Base-by-base conservation (phyloP, 2,888 invertebrate genomes). In the Cerastoderma edule region DNA sequence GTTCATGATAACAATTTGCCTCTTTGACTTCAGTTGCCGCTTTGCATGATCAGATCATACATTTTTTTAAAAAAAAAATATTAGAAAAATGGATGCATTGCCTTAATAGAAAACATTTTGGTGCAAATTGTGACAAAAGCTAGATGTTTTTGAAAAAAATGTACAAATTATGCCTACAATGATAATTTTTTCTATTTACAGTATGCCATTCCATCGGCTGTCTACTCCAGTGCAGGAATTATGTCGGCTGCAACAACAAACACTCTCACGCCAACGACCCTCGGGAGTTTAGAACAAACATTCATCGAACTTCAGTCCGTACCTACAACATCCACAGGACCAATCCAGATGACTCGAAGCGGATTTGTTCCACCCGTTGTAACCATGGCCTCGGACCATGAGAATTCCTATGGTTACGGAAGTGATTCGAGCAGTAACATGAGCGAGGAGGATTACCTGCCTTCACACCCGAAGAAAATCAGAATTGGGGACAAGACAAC, bases 251-350 rank as follows among this genome's bases (percentile, higher is more conserved):
- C 71, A n/a, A 95, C 96, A 93, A 98, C 98, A 84, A 98, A 98
- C 91, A 96, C 98, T 84, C 94, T 98, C 89, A 98, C 98, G 85
- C 98, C 98, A 82, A 98, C 98, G 60, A 98, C 97, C 88, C 94
- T 98, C 92, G 95, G 97, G 90, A 94, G 95, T 94, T 97, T 98
- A 93, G 97, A 98, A 94, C 97, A 98, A 91, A 96, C 97, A 0
- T 96, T 97, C 93, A 95, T 96, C 91, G 97, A 97, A 94, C 94
- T 97, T 91, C 96, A 96, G 93, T 91, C 90, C 50, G 54, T 54
- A 28, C 66, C 70, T 19, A 72, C 75, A 46, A 73, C 80, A 0
- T 79, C 83, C 16, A 74, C 78, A 4, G 66, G 80, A 2, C 86
- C 85, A 24, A 87, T 88, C 63, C 85, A 85, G 1, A 84, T 86